Evolutionary conservation across 1,140 invertebrate species (phyloP), one percentile per base, ranked within the genome.

Genomic region (Drosophila kohkoa): DNA sequence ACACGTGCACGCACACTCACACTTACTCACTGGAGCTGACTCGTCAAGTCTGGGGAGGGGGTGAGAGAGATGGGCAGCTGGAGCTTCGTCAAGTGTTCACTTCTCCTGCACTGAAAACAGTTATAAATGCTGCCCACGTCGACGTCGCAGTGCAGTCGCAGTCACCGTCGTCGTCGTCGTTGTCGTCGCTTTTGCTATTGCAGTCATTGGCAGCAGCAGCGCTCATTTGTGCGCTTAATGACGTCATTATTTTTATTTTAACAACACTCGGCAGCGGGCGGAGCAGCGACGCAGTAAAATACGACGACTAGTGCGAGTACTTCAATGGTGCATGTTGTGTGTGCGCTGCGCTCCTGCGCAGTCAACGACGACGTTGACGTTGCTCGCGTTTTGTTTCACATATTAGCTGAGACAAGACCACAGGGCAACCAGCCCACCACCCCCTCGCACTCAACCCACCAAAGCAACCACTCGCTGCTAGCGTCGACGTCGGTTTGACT

Each of bases 231-330:
- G 83, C 81, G 77, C 83, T 81, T 88, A 88, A 88, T 88, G 83
- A 88, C 83, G 83, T 88, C 83, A 88, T 88, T 88, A 88, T 88
- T 88, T 88, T 88, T 88, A 89, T 88, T 88, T 88, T 88, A 88
- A 89, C 83, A 89, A 82, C 80, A 65, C 70, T 58, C 59, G 51
- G 54, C 51, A 69, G 65, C 57, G 75, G 65, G 60, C 43, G 77
- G 59, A 16, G 63, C 69, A 60, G 69, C 69, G 69, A 66, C 62
- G 67, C 46, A 65, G 68, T 71, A 71, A 75, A 71, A 75, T 75
- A 75, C 71, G 71, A 74, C 71, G 25, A 74, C 71, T 65, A 74
- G 65, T 74, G 57, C 65, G 41, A 74, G 49, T 30, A 62, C 41
- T 69, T 55, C 71, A 69, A 74, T 74, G 71, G 71, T 74, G 54